Evolutionary conservation across 1,140 invertebrate species (phyloP), one percentile per base, ranked within the genome.

Genomic region (Elysia chlorotica): DNA sequence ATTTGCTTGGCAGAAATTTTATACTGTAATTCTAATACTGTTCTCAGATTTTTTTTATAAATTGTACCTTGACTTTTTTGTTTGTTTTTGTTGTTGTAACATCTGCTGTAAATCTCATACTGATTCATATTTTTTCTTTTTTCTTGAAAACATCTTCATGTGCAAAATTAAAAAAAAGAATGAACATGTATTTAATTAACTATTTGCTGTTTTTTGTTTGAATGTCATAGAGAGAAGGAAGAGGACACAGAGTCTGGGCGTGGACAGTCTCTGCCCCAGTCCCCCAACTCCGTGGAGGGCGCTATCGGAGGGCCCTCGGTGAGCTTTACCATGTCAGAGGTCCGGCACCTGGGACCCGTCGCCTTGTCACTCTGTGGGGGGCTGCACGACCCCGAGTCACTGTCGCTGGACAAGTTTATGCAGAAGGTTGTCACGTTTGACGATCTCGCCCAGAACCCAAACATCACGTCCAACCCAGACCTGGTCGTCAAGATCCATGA

Each of bases 231-330:
- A 48, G 66, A 75, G 38, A 85, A 89, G 73, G 96, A 98, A 84
- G 95, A 97, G 84, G 96, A 99, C 89, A 92, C 92, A 65, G 96
- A 99, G 88, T 97, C 95, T 62, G 96, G 96, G 54, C 96, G 96
- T 84, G 96, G 96, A 5, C 93, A 95, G 14, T 98, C 96, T 33
- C 88, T 98, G 66, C 94, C 96, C 1, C 95, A 97, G 81, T 97
- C 95, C 61, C 96, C 96, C 0, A 93, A 94, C 77, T 96, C 94
- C 67, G 91, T 93, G 28, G 94, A 96, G 81, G 93, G 93, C 23
- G 92, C 91, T 21, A 90, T 85, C 17, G 81, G 84, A 30, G 84
- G 84, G 5, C 82, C 82, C 14, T n/a, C n/a, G n/a, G 81, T 81
- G 57, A 81, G 74, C 56, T 81, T 82, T 63, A 77, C 83, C 21